A percentile compares a stretch with the other conserved stretches of the same genome.
Conservation (phyloP, 2,113 vertebrate species). For the Clinocottus analis region DNA sequence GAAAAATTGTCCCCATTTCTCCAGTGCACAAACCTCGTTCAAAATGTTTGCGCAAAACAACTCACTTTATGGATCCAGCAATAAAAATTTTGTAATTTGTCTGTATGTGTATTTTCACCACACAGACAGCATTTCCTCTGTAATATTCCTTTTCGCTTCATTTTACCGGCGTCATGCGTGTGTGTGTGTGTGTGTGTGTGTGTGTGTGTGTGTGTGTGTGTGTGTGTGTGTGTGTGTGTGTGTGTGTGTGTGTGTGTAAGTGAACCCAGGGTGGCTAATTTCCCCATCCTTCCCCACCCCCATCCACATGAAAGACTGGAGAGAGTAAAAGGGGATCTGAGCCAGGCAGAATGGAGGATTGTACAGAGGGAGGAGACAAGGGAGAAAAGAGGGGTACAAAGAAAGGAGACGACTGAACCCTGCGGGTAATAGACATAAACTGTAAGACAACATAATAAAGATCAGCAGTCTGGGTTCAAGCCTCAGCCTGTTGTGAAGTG, state of each 20-base stretch:
- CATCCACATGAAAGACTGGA: slow-evolving; percentile 52
- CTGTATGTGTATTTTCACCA: slow-evolving; percentile 26
- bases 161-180: slow-evolving; percentile 9
- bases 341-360: slow-evolving; percentile 14
- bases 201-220: slow-evolving; percentile 24
- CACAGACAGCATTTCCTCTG: neutral
- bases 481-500: slow-evolving; percentile 18
- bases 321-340: slow-evolving; percentile 49
- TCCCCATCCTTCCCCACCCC: slow-evolving; percentile 23
- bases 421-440: slow-evolving; percentile 26
- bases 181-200: slow-evolving; percentile 23
- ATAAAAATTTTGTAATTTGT: neutral
- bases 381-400: slow-evolving; percentile 14
- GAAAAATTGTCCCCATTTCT: slow-evolving; percentile 3
- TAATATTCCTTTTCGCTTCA: slow-evolving; percentile 13
- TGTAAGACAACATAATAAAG: slow-evolving; percentile 21
- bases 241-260: slow-evolving; percentile 25
- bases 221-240: slow-evolving; percentile 26
- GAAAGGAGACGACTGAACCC: slow-evolving; percentile 19
- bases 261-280: slow-evolving; percentile 39
- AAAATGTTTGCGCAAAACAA: slow-evolving; percentile 16
- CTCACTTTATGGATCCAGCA: slow-evolving; percentile 1
- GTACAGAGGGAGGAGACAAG: slow-evolving; percentile 13
- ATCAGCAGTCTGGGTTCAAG: slow-evolving; percentile 22
- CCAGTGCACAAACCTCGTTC: neutral